Percentiles rank a stretch among this genome's conserved stretches.
phyloP scores from a whole-genome alignment of 2,888 invertebrate genomes.

The Caenorhabditis panamensis region DNA sequence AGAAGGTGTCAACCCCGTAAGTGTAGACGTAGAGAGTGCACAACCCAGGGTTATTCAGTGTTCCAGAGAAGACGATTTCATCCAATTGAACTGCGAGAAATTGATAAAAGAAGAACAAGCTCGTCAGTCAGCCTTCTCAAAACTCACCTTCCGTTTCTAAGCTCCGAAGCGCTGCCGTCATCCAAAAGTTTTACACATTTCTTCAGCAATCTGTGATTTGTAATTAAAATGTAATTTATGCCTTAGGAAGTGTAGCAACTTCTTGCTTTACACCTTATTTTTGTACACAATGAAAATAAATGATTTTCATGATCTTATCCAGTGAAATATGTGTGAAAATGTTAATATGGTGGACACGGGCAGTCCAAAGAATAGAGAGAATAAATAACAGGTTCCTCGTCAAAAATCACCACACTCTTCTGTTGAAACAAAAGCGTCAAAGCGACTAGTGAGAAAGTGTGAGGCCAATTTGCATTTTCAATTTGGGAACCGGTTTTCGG shows the following conservation, averaged over 20 bases:
- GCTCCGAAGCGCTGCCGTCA: constrained; percentile 18
- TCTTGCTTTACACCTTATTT: constrained; percentile 16
- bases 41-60: constrained; percentile 45
- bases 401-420: neutral
- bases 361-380: constrained; percentile 45
- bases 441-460: constrained; percentile 6
- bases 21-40: constrained; percentile 33
- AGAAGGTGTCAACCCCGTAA: constrained; percentile 44
- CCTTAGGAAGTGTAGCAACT: constrained; percentile 16
- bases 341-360: neutral
- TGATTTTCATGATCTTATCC: constrained; percentile 10
- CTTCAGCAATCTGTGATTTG: constrained; percentile 5
- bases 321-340: constrained; percentile 29
- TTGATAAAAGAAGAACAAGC: constrained; percentile 45
- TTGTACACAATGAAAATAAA: constrained; percentile 51
- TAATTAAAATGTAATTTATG: constrained; percentile 32
- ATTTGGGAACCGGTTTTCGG: constrained; percentile 14
- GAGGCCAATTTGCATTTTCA: constrained; percentile 28
- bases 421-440: constrained; percentile 12
- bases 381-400: constrained; percentile 37
- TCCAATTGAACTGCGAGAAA: constrained; percentile 52
- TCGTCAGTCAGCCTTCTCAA: constrained; percentile 40
- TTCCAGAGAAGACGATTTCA: constrained; percentile 52
- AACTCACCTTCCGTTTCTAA: constrained; percentile 40
- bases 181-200: neutral